Base-by-base conservation (phyloP, 2,888 invertebrate species). In the Andrena fulva region DNA sequence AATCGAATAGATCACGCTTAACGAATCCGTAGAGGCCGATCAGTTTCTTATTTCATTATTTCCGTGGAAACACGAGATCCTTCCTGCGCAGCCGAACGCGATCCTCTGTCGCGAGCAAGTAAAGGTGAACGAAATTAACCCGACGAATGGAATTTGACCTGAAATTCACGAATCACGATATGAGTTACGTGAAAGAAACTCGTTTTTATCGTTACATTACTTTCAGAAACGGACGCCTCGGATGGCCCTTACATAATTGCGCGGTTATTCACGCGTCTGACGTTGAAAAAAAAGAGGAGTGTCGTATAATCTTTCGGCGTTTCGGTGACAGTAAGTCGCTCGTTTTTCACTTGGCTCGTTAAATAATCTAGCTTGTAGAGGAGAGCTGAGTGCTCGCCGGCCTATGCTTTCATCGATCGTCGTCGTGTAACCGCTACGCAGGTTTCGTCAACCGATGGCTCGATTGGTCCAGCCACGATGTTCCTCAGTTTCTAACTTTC, bases 191-290 rank as follows among this genome's bases (percentile, higher is more conserved):
- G 31, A 0, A 6, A 4, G 1, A 64, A 69, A 71, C 70, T 54
- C 35, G 70, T 69, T 69, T 54, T n/a, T 4, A 24, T 27, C 48
- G 20, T 20, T n/a, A 52, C 31, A 20, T 50, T 62, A 59, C 50
- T 76, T 79, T 64, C 64, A 16, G 35, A 42, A 7, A 10, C 7
- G 20, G 10, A 2, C 35, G 35, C 16, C 52, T 35, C 29, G 6
- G 7, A 12, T 12, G 24, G 3, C 20, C 27, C 60, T 77, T 80
- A 60, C 60, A 66, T 70, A 80, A 80, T 77, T 70, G 56, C 12
- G 42, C 16, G 35, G 54, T 75, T 56, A 59, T 29, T 20, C 50
- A 12, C 33, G 24, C 8, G 31, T 24, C 60, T 24, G 7, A 54
- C 24, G 24, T 20, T 42, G 52, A 27, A 54, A 42, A 42, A 42